These are phyloP conservation scores for Meliscaeva auricollis DNA, from an alignment of 2,888 invertebrate genomes.

Conservation along the genomic window DNA sequence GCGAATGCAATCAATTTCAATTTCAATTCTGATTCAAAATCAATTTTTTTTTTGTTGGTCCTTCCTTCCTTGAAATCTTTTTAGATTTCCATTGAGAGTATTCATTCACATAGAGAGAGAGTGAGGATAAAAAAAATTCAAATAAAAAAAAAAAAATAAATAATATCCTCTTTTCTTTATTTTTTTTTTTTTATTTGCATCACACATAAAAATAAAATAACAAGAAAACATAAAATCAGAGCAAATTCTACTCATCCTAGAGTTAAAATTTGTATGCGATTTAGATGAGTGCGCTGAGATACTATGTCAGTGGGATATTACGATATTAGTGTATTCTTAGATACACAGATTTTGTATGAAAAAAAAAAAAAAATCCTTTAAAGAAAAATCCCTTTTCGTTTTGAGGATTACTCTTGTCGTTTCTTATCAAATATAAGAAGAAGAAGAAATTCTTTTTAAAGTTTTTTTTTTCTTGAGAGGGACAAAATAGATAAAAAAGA, in stretches of 20 bases:
- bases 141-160: no score
- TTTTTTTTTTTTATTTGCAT: conserved; percentile 17
- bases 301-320: conserved; percentile 66
- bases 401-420: conserved; percentile 36
- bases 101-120: conserved; percentile 15
- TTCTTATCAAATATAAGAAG: neutral
- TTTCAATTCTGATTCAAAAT: conserved; percentile 69
- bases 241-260: conserved; percentile 23
- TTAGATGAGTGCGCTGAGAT: conserved; percentile 34
- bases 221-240: neutral
- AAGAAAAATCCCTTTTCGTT: conserved; percentile 55
- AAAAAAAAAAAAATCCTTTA: conserved; percentile 40
- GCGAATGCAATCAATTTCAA: conserved; percentile 71
- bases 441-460: conserved; percentile 3
- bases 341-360: conserved; percentile 35
- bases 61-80: conserved; percentile 19
- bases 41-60: conserved; percentile 31
- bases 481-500: neutral
- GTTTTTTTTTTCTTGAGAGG: neutral
- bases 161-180: conserved; percentile 2
- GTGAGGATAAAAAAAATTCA: conserved; percentile 9
- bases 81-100: conserved; percentile 38
- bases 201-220: neutral
- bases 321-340: conserved; percentile 38
- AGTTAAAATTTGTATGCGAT: conserved; percentile 34